Evolutionary conservation across 1,140 invertebrate genomes (phyloP).

Genomic region (Ceratina calcarata): DNA sequence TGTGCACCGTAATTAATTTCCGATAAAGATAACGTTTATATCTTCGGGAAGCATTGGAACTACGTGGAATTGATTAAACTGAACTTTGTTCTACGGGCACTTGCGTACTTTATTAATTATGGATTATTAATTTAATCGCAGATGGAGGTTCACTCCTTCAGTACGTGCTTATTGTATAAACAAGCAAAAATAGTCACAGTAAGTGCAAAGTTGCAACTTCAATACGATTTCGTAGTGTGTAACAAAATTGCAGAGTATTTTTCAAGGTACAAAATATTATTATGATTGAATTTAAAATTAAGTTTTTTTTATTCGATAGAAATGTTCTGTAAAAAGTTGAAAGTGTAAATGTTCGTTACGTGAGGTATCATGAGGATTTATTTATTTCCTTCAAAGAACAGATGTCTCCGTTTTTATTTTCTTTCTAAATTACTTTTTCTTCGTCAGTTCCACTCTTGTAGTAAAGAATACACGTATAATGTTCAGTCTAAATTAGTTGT

Average conservation of each 20-base stretch:
- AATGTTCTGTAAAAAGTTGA: too few relatives aligned
- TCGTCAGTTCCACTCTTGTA: not conserved
- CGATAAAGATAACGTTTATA: constrained; percentile 45
- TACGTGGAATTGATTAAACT: constrained; percentile 4
- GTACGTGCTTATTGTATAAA: not conserved
- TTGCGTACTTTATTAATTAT: constrained; percentile 22
- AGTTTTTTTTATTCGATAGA: too few relatives aligned
- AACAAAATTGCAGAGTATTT: not conserved
- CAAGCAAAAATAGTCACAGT: too few relatives aligned
- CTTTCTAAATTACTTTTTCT: not conserved
- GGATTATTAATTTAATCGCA: constrained; percentile 8
- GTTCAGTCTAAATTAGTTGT: constrained; percentile 44
- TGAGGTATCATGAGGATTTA: too few relatives aligned
- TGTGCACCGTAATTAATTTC: constrained; percentile 29
- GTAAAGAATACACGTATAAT: not conserved
- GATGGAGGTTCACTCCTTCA: not conserved
- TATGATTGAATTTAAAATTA: too few relatives aligned
- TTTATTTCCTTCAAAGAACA: too few relatives aligned
- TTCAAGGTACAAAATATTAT: too few relatives aligned
- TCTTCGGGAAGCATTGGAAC: constrained; percentile 21
- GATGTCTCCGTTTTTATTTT: too few relatives aligned
- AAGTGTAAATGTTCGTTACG: too few relatives aligned
- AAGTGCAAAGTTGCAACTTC: not conserved
- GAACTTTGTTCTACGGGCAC: constrained; percentile 23
- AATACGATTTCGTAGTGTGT: not conserved